A percentile compares a stretch with the other conserved stretches of the same genome.
These are phyloP conservation scores for Sebastes variabilis DNA, from an alignment of 2,797 vertebrate species.

Conservation along the genomic window DNA sequence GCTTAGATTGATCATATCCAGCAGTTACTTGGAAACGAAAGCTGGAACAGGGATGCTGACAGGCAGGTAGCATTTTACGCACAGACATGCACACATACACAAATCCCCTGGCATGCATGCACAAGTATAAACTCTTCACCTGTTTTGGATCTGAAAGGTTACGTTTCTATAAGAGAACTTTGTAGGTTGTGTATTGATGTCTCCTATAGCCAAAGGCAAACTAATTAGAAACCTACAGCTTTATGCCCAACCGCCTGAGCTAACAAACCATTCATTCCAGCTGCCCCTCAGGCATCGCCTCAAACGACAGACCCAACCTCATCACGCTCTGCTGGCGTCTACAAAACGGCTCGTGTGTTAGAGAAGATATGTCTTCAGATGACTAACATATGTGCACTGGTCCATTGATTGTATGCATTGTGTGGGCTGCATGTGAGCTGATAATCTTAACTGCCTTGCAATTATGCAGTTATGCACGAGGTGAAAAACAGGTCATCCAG, in stretches of 20 bases:
- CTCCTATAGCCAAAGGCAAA: conserved; percentile 10
- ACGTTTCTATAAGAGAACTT: background rate
- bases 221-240: conserved; percentile 33
- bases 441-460: conserved; percentile 47
- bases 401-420: conserved; percentile 24
- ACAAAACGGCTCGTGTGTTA: conserved; percentile 37
- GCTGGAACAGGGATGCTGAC: conserved; percentile 45
- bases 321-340: conserved; percentile 18
- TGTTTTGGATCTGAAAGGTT: conserved; percentile 27
- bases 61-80: conserved; percentile 48
- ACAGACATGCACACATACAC: conserved; percentile 11
- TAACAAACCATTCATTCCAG: conserved; percentile 26
- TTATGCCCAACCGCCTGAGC: background rate
- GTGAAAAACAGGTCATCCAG: conserved; percentile 50
- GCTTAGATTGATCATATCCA: conserved; percentile 66
- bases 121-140: background rate
- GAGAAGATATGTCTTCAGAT: conserved; percentile 36
- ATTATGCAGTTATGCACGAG: conserved; percentile 32
- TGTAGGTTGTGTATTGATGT: conserved; percentile 10
- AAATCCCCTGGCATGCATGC: background rate
- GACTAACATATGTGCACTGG: conserved; percentile 38
- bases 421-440: conserved; percentile 45
- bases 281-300: conserved; percentile 7
- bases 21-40: conserved; percentile 55
- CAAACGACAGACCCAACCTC: conserved; percentile 15